Conservation (phyloP, 2,888 invertebrate species). For the Anoplius nigerrimus region DNA sequence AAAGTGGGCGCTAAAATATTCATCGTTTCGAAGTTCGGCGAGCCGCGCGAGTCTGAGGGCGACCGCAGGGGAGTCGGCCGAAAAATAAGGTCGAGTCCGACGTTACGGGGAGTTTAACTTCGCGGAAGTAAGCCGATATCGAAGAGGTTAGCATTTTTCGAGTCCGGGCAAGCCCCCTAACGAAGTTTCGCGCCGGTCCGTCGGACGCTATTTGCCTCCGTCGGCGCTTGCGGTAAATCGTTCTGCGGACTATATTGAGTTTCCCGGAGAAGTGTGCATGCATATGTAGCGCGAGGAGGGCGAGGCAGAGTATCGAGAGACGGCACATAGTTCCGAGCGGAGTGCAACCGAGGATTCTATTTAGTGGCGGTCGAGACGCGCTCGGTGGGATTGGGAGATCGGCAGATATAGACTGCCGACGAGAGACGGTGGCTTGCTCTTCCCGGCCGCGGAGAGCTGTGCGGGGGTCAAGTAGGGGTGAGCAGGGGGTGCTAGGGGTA, state of each 20-base stretch:
- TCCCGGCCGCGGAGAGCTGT: neutral
- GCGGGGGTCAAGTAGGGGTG: no score
- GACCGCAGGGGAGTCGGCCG: no score
- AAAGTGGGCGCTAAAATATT: no score
- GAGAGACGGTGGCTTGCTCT: constrained; percentile 15
- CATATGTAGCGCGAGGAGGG: neutral
- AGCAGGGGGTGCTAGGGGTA: neutral
- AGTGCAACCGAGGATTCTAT: constrained; percentile 48
- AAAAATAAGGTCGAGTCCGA: no score
- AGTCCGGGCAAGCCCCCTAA: no score
- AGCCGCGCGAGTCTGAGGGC: no score
- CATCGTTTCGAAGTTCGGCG: no score
- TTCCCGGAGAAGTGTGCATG: neutral
- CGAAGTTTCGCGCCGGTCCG: no score
- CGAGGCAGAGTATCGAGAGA: constrained; percentile 41
- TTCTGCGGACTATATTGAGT: constrained; percentile 1
- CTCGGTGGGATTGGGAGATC: constrained; percentile 5
- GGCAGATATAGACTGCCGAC: neutral
- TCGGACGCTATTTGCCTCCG: constrained; percentile 7
- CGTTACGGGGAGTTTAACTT: no score
- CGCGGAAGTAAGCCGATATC: no score
- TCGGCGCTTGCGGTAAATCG: constrained; percentile 27
- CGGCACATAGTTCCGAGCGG: constrained; percentile 25
- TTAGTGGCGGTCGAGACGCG: constrained; percentile 30
- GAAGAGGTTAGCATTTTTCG: no score